phyloP scores from a whole-genome alignment of 2,113 vertebrate species.

The Uria aalge region DNA sequence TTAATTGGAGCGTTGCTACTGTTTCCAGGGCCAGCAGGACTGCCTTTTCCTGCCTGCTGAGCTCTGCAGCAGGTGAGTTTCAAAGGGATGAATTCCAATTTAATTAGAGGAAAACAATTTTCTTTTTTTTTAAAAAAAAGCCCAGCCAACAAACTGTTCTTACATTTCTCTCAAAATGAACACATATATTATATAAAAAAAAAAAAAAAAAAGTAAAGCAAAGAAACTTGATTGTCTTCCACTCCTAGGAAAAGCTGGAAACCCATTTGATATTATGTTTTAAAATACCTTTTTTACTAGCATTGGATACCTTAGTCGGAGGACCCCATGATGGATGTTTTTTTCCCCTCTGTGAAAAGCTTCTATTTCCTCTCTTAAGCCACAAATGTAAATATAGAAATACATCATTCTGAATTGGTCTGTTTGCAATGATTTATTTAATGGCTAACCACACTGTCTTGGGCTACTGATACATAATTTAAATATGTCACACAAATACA shows the following conservation, averaged over 20 bases:
- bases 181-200: background rate
- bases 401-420: background rate
- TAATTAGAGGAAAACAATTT: background rate
- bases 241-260: background rate
- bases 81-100: constrained; percentile 23
- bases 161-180: background rate
- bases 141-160: background rate
- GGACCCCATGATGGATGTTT: background rate
- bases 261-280: background rate
- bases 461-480: constrained; percentile 13
- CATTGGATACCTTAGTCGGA: background rate
- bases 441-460: constrained; percentile 17
- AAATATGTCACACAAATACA: constrained; percentile 29
- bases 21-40: background rate
- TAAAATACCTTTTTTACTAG: background rate
- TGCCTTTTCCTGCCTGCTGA: background rate
- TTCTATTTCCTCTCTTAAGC: background rate
- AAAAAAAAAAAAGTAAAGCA: background rate
- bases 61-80: background rate
- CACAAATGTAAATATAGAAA: background rate
- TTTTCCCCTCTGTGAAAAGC: background rate
- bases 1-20: background rate
- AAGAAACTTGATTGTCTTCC: background rate
- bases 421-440: constrained; percentile 15
- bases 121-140: background rate